These are phyloP conservation scores for Dyspetes luteomarginatus DNA, from an alignment of 2,888 invertebrate species.

Conservation along the genomic window DNA sequence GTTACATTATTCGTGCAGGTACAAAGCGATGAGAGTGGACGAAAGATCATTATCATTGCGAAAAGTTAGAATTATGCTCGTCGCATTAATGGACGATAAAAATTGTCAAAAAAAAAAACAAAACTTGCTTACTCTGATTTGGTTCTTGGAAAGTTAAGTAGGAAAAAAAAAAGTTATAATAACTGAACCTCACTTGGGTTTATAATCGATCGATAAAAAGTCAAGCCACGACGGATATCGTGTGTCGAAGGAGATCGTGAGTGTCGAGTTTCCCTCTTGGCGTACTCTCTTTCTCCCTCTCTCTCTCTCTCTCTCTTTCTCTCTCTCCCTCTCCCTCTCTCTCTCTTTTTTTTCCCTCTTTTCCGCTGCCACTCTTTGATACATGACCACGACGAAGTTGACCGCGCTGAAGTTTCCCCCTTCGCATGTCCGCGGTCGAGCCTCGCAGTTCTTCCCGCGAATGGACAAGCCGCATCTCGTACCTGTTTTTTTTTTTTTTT, in stretches of 20 bases:
- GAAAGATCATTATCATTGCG: not conserved
- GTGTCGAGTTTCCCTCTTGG: constrained; percentile 65
- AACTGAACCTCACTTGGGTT: constrained; percentile 58
- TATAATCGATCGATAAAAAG: constrained; percentile 75
- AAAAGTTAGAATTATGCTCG: not conserved
- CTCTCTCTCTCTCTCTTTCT: constrained; percentile 15
- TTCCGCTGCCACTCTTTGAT: constrained; percentile 18
- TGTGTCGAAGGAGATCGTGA: constrained; percentile 67
- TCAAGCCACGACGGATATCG: constrained; percentile 65
- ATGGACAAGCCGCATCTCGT: constrained; percentile 25
- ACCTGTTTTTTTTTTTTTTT: not conserved
- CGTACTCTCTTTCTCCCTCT: constrained; percentile 8
- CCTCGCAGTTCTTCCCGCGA: constrained; percentile 22
- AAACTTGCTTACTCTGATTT: not conserved
- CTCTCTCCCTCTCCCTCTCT: constrained; percentile 1
- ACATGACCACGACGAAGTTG: constrained; percentile 39
- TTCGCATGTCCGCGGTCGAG: constrained; percentile 33
- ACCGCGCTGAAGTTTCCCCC: not conserved
- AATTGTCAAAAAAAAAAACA: not conserved
- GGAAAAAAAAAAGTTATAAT: not conserved
- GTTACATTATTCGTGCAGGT: not conserved
- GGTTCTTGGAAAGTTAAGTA: not conserved
- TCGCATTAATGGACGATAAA: not conserved
- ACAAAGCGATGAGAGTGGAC: not conserved
- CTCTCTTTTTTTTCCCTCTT: constrained; percentile 18